Evolutionary conservation across 2,113 vertebrate genomes (phyloP).

Genomic region (Stigmatopora nigra): DNA sequence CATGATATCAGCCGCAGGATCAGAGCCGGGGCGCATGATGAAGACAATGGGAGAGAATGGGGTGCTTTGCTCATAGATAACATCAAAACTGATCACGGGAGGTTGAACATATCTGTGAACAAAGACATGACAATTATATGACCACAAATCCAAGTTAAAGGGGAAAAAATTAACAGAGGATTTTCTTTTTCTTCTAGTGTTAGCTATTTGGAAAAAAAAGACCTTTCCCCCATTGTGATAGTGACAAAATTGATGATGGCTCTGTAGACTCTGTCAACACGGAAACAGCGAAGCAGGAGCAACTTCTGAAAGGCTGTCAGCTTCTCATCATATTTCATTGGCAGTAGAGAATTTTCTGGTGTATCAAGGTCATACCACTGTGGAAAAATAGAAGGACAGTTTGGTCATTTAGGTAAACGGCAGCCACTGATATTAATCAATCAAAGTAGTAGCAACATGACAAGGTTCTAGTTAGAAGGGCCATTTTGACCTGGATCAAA

Average conservation of each 20-base stretch:
- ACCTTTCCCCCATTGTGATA: slow-evolving; percentile 84
- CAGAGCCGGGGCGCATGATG: slow-evolving; percentile 89
- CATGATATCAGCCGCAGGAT: slow-evolving; percentile 85
- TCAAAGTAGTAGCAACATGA: neutral
- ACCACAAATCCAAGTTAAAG: neutral
- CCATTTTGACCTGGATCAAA: too few species aligned
- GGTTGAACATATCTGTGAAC: slow-evolving; percentile 86
- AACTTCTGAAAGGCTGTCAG: slow-evolving; percentile 87
- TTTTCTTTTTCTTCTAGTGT: too few species aligned
- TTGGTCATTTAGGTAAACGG: neutral
- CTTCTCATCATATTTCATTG: slow-evolving; percentile 69
- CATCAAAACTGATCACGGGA: slow-evolving; percentile 86
- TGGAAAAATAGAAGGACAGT: neutral
- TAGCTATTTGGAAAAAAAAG: neutral
- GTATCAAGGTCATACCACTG: slow-evolving; percentile 87
- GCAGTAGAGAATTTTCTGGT: slow-evolving; percentile 77
- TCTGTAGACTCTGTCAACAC: slow-evolving; percentile 87
- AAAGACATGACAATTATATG: slow-evolving; percentile 7
- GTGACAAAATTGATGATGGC: slow-evolving; percentile 83
- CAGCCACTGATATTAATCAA: too few species aligned
- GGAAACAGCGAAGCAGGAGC: slow-evolving; percentile 86
- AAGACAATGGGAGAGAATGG: slow-evolving; percentile 87
- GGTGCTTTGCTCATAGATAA: slow-evolving; percentile 84
- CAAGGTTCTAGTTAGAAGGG: too few species aligned
- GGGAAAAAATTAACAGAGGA: neutral